Evolutionary conservation across 1,140 invertebrate species (phyloP), one percentile per base, ranked within the genome.

Genomic region (Agrypnia vestita): DNA sequence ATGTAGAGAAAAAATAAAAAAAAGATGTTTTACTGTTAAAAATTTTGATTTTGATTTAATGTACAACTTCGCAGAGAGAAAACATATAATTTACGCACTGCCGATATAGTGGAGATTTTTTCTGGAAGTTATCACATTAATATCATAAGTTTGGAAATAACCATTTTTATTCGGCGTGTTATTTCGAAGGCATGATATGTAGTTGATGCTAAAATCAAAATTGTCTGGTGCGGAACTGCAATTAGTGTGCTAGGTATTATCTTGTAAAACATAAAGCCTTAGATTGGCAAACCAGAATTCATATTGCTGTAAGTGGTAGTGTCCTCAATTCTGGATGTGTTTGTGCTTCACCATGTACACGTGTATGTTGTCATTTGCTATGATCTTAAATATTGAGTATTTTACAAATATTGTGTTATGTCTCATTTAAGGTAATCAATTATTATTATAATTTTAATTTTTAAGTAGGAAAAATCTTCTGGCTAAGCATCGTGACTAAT

Each of bases 401-500:
- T 67, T 25, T 67, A 46, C 21, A 25, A n/a, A 62, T 7, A 4
- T 7, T 25, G 12, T 13, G 25, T 62, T 25, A 19, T 25, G 17
- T 71, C 15, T 71, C 46, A 17, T 49, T 71, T 71, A 71, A 35
- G 43, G 44, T 59, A 59, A 19, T 64, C 35, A 64, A 43, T 64
- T 64, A 21, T 71, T 71, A 53, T 71, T 71, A 51, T 71, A 71
- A 25, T 71, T 55, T 44, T 56, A 56, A 74, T n/a, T 74, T 61
- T 74, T 74, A 74, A 74, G 71, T 74, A 74, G 71, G 71, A 74
- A 74, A 74, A 21, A 56, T 25, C 51, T 74, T 74, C 71, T 47
- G 67, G 15, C 43, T n/a, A 15, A 59, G 53, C 35, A 72, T 13
- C 35, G 13, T 51, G 35, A 64, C 15, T 15, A 59, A 19, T 21